A percentile compares a stretch with the other conserved stretches of the same genome.
Evolutionary conservation across 2,113 vertebrate genomes (phyloP).

Genomic region (Otis tarda): DNA sequence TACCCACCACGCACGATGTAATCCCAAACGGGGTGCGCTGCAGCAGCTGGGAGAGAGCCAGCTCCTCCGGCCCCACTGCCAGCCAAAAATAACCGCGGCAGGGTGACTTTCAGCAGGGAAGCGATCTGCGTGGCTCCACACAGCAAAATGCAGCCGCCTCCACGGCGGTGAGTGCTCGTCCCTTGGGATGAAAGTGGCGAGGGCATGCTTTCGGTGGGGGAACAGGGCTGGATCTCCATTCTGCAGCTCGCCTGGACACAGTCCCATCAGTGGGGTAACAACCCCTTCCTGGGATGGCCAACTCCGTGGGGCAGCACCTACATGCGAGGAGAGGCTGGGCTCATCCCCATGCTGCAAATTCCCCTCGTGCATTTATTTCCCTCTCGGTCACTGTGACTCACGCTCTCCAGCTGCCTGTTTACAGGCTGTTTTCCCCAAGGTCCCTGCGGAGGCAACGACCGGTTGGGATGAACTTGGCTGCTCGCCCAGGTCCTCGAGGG

Average conservation of each 20-base stretch:
- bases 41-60: slow-evolving; percentile 7
- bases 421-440: slow-evolving; percentile 47
- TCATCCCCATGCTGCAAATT: not conserved
- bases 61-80: not conserved
- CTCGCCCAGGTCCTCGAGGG: not conserved
- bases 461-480: not conserved
- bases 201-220: not conserved
- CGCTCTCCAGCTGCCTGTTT: slow-evolving; percentile 41
- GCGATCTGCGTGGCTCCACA: not conserved
- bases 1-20: not conserved
- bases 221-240: not conserved
- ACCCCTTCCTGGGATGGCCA: not conserved
- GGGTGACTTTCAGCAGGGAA: slow-evolving; percentile 24
- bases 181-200: not conserved
- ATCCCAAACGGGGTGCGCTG: not conserved
- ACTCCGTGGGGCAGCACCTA: not conserved
- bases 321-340: not conserved
- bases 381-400: slow-evolving; percentile 49
- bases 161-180: not conserved
- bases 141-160: not conserved
- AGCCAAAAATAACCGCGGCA: not conserved
- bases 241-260: not conserved
- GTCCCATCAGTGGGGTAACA: not conserved
- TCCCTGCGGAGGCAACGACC: not conserved
- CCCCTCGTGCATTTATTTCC: slow-evolving; percentile 18